Evolutionary conservation across 2,113 vertebrate species (phyloP).

Genomic region (Campylorhamphus procurvoides): DNA sequence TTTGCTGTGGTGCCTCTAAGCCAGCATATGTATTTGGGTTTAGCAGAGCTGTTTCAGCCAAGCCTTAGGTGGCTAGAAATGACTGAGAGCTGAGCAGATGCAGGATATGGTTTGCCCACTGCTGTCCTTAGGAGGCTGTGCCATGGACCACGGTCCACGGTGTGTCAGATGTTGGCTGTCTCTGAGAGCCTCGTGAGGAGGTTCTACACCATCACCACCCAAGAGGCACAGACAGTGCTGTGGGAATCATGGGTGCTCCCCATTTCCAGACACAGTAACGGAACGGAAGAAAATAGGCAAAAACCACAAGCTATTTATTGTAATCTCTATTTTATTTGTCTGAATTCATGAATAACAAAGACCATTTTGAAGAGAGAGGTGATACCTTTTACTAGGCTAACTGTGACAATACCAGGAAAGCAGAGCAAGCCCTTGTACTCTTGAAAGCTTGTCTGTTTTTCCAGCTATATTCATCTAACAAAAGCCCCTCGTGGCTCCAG

Average conservation of each 20-base stretch:
- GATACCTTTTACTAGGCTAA: background rate
- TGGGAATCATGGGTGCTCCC: background rate
- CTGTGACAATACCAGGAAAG: background rate
- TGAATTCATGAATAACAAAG: background rate
- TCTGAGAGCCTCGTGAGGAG: background rate
- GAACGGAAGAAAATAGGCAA: background rate
- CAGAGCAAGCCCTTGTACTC: background rate
- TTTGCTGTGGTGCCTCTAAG: conserved; percentile 37
- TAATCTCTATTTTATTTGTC: background rate
- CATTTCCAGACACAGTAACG: background rate
- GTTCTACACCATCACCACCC: fast-evolving
- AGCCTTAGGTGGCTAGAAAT: conserved; percentile 23
- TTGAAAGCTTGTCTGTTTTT: background rate
- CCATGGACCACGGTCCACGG: background rate
- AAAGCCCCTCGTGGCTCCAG: background rate
- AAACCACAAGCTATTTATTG: background rate
- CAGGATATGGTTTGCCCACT: background rate
- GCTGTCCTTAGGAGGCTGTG: background rate
- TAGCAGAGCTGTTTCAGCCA: conserved; percentile 9
- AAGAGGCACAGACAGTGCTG: background rate
- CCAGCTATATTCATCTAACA: background rate
- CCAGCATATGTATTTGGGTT: conserved; percentile 47
- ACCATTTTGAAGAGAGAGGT: background rate
- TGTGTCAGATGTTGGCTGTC: background rate
- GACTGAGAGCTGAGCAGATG: conserved; percentile 15